phyloP scores from a whole-genome alignment of 2,797 vertebrate genomes.

The Mionectes olivaceus region DNA sequence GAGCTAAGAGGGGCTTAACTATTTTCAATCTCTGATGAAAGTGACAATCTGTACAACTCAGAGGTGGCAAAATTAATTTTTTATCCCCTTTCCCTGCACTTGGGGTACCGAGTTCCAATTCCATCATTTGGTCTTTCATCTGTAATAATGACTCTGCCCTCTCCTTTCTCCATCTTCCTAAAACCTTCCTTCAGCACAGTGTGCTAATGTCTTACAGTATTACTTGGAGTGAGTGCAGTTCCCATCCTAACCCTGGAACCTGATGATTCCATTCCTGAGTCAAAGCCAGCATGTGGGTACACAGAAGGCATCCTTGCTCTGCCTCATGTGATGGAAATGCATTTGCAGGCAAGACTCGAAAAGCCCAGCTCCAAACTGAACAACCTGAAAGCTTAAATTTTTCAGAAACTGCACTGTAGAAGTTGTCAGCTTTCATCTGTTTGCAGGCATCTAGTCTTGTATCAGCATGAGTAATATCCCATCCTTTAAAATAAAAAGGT shows the following conservation, averaged over 20 bases:
- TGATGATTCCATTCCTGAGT: background rate
- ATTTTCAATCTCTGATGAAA: background rate
- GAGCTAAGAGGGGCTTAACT: background rate
- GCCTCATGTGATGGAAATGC: background rate
- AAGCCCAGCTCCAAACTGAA: background rate
- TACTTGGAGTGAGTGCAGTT: background rate
- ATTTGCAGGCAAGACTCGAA: background rate
- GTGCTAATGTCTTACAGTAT: background rate
- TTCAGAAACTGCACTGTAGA: background rate
- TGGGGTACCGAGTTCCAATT: background rate
- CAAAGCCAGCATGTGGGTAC: background rate
- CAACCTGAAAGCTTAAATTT: background rate
- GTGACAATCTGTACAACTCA: background rate
- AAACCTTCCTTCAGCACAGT: background rate
- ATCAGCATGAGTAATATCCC: background rate
- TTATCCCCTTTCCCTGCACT: background rate
- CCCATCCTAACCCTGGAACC: background rate
- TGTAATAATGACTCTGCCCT: background rate
- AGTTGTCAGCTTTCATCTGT: background rate
- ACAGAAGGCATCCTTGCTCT: background rate
- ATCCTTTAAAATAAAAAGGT: background rate
- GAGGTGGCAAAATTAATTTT: background rate
- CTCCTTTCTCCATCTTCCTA: background rate
- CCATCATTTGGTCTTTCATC: background rate
- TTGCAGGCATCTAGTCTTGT: background rate